These are phyloP conservation scores for Struthidea cinerea DNA, from an alignment of 2,113 vertebrate species.

Conservation along the genomic window DNA sequence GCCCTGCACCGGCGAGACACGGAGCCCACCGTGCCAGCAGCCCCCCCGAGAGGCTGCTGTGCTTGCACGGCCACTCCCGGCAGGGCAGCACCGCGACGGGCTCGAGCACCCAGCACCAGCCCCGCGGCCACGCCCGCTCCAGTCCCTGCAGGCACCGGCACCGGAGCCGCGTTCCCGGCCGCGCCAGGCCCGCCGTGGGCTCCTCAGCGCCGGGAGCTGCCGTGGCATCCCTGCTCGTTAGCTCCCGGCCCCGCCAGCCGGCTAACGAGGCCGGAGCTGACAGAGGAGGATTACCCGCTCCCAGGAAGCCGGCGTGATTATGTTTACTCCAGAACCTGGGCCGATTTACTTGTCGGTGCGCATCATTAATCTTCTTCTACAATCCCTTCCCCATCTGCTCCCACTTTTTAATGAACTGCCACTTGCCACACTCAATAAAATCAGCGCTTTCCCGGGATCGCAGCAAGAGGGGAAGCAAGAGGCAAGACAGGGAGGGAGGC, in stretches of 20 bases:
- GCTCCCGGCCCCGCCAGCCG: background rate
- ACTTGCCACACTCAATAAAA: slow-evolving; percentile 78
- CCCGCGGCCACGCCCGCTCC: background rate
- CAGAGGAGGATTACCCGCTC: slow-evolving; percentile 63
- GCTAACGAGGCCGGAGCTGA: slow-evolving; percentile 59
- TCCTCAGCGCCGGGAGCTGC: accelerated
- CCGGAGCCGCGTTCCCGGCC: accelerated
- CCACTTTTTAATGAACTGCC: slow-evolving; percentile 80
- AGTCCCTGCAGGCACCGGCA: accelerated
- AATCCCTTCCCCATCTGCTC: slow-evolving; percentile 76
- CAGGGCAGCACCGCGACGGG: accelerated
- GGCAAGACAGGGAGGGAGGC: background rate
- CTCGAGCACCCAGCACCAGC: accelerated
- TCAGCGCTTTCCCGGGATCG: slow-evolving; percentile 54
- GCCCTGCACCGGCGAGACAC: accelerated
- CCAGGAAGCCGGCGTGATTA: slow-evolving; percentile 58
- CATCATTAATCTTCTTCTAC: slow-evolving; percentile 79
- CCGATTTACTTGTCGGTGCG: slow-evolving; percentile 70
- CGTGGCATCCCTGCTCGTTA: background rate
- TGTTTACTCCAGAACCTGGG: slow-evolving; percentile 72
- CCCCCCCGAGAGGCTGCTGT: accelerated
- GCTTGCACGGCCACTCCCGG: accelerated
- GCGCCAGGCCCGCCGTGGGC: accelerated
- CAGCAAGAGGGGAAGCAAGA: background rate
- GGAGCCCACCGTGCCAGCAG: accelerated